Conservation (phyloP, 2,888 invertebrate genomes). For the Callyntrura sp. region DNA sequence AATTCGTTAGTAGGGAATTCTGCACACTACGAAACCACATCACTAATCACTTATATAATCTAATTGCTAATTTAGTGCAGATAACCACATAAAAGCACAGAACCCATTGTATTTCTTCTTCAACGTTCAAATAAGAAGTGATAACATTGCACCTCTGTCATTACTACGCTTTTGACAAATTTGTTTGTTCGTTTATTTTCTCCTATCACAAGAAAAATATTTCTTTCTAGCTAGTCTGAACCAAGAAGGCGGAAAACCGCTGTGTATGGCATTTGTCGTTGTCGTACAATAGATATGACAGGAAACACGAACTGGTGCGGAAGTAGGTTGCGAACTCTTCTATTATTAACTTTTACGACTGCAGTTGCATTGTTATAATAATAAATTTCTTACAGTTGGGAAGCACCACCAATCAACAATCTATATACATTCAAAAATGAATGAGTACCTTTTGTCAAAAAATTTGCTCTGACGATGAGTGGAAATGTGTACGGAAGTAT, state of each 20-base stretch:
- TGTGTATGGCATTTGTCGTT: background rate
- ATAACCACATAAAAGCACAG: background rate
- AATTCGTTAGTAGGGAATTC: background rate
- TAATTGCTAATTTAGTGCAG: background rate
- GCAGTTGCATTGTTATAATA: constrained; percentile 41
- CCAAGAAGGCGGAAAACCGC: background rate
- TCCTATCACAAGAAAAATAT: background rate
- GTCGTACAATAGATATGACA: constrained; percentile 32
- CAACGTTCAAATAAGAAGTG: background rate
- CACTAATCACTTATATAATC: background rate
- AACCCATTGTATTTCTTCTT: background rate
- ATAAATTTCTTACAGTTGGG: constrained; percentile 1
- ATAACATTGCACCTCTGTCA: background rate
- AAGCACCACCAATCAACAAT: constrained; percentile 39
- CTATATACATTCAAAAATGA: background rate
- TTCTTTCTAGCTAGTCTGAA: background rate
- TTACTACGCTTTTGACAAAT: too few species aligned
- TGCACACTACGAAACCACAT: background rate
- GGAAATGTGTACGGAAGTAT: constrained; percentile 38
- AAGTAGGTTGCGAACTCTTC: constrained; percentile 47
- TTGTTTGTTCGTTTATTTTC: background rate
- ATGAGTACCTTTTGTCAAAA: background rate
- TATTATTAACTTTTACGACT: constrained; percentile 43
- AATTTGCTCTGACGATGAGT: background rate
- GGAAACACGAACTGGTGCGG: background rate